Evolutionary conservation across 2,888 invertebrate genomes (phyloP).

Genomic region (Sicus ferrugineus): DNA sequence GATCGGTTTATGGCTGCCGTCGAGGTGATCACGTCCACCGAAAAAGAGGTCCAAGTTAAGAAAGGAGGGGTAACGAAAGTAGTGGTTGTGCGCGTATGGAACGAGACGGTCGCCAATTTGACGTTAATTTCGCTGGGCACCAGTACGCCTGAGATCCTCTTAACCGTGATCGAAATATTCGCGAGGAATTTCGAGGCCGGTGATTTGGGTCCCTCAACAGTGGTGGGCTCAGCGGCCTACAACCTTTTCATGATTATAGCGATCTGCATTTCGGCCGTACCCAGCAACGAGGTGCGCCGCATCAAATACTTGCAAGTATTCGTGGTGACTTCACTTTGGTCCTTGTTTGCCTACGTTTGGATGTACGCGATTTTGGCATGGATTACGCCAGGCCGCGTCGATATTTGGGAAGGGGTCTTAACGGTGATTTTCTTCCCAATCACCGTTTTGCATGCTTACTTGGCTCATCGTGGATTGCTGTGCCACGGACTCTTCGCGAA

Average conservation of each 20-base stretch:
- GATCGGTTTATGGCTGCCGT: conserved; percentile 65
- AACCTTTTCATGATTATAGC: conserved; percentile 98
- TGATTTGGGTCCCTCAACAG: conserved; percentile 96
- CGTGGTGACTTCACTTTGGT: conserved; percentile 97
- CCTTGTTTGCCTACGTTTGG: conserved; percentile 98
- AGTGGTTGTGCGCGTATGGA: conserved; percentile 95
- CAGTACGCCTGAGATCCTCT: conserved; percentile 96
- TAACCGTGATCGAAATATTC: conserved; percentile 97
- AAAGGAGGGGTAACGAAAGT: conserved; percentile 89
- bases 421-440: conserved; percentile 97
- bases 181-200: conserved; percentile 95
- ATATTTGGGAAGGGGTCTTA: conserved; percentile 95
- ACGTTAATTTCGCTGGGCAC: conserved; percentile 99
- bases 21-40: conserved; percentile 98
- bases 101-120: conserved; percentile 98
- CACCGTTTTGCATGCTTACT: conserved; percentile 94
- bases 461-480: conserved; percentile 88
- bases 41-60: conserved; percentile 91
- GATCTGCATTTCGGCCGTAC: conserved; percentile 91
- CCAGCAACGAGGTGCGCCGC: conserved; percentile 89
- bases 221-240: conserved; percentile 98
- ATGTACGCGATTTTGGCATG: conserved; percentile 92
- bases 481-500: conserved; percentile 88
- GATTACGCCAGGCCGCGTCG: conserved; percentile 84
- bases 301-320: conserved; percentile 97